Evolutionary conservation across 2,888 invertebrate species (phyloP), one percentile per base, ranked within the genome.

Genomic region (Phaonia tiefii): DNA sequence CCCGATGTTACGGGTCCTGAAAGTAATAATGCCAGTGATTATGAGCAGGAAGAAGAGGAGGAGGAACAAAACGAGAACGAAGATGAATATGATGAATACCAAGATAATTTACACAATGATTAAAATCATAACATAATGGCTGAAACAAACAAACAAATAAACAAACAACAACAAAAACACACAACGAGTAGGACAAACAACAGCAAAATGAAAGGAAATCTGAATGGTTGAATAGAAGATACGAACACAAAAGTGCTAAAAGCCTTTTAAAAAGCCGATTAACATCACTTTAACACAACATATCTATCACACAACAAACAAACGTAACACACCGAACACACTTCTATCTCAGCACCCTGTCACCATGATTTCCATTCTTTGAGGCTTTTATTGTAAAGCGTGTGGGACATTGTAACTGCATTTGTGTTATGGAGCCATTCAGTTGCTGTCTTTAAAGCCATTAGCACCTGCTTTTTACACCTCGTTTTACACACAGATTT

Each of bases 51-150:
- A 79, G 92, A 92, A 75, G 91, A 92, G 63, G 92, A 92, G 70
- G 90, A 91, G 71, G 92, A 93, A 85, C 93, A 93, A 80, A 93
- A 93, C 75, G 93, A 93, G 84, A 92, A 89, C 78, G 92, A 92
- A 84, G 93, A 93, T 79, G 93, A 94, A 86, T 93, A 93, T 85
- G 93, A 93, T 92, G 94, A 91, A 91, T 93, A 91, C 86, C 90
- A 90, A 85, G 91, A 91, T 84, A 90, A 90, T 88, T 88, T 90
- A 85, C 91, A 91, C 86, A 90, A 89, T 84, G 90, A 90, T 83
- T 88, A 87, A 86, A 82, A 39, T 39, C 37, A 37, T 20, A 20
- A 51, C 42, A 26, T n/a, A 42, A 37, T n/a, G n/a, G 25, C 4
- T 10, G 8, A 31, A 3, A 31, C 31, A 31, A 31, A 31, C 13